Evolutionary conservation across 2,888 invertebrate genomes (phyloP).

Genomic region (Leucozona laternaria): DNA sequence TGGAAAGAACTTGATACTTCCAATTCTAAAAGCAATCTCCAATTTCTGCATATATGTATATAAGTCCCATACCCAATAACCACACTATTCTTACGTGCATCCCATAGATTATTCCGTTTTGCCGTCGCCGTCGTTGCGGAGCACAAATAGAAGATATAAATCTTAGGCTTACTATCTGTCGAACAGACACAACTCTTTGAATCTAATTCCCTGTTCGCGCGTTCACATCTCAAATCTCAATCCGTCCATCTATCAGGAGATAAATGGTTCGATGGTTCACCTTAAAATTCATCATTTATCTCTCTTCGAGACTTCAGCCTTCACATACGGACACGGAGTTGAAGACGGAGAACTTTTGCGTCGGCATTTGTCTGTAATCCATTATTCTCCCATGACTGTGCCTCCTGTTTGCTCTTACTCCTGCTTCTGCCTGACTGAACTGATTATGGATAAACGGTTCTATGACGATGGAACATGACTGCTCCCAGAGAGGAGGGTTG

Average conservation of each 20-base stretch:
- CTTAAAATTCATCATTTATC: slow-evolving; percentile 76
- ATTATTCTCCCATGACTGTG: slow-evolving; percentile 67
- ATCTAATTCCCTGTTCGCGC: slow-evolving; percentile 65
- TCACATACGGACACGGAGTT: not conserved
- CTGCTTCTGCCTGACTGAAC: slow-evolving; percentile 24
- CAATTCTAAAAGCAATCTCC: slow-evolving; percentile 37
- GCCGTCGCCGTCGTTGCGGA: slow-evolving; percentile 38
- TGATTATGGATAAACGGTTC: slow-evolving; percentile 67
- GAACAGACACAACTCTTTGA: slow-evolving; percentile 71
- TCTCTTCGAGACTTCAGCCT: slow-evolving; percentile 35
- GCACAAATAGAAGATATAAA: slow-evolving; percentile 72
- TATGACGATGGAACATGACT: slow-evolving; percentile 34
- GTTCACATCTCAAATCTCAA: slow-evolving; percentile 70
- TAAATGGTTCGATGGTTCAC: slow-evolving; percentile 74
- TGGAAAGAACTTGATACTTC: not conserved
- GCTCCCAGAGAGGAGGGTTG: not conserved
- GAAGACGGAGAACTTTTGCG: slow-evolving; percentile 53
- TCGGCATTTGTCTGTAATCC: slow-evolving; percentile 75
- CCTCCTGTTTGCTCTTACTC: slow-evolving; percentile 1
- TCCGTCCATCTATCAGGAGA: slow-evolving; percentile 73
- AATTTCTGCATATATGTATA: not conserved
- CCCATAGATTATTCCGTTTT: slow-evolving; percentile 60
- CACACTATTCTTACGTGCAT: not conserved
- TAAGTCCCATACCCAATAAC: not conserved
- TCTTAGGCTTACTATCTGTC: slow-evolving; percentile 67